Base-by-base conservation (phyloP, 1,140 invertebrate genomes). In the Phortica variegata region DNA sequence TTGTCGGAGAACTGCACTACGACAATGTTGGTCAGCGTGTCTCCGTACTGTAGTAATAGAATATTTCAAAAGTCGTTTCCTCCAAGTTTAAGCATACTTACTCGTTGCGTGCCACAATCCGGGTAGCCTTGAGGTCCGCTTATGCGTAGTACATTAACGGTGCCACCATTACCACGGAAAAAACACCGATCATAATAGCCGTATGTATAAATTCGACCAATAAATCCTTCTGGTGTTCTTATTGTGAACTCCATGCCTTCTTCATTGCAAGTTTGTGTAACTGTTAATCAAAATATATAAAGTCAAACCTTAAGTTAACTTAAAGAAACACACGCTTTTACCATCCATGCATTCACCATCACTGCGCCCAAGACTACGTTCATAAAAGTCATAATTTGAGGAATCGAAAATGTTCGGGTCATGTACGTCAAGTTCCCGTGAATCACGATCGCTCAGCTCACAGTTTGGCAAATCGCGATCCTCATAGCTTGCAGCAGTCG, bases 221-320 rank as follows among this genome's bases (percentile, higher is more conserved):
- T 83, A 68, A 95, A 95, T 26, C 89, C 88, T 80, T 93, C 90
- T 1, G 88, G 89, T 2, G 91, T 91, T 39, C 88, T 80, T 13
- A 95, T 77, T 2, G 89, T 93, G 61, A 95, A 94, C 75, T 93
- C 91, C 91, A 95, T 95, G 1, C 91, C 92, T 74, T 93, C 90
- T 78, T 93, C 89, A 61, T 88, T 93, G 75, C 92, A 95, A 1
- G 88, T 85, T 83, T 95, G 91, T 45, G 87, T 89, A 23, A 95
- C 92, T 93, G 61, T 6, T 78, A 51, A 34, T 34, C 16, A 15
- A 48, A 29, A 17, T 32, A 31, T 20, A 51, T 58, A 58, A 47
- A 26, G 43, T 47, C 37, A 40, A 26, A n/a, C n/a, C 77, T 39
- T 17, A 10, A 32, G 8, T 34, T 20, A 23, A 55, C 37, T 34